Evolutionary conservation across 30 jellyfish, hydroid and myxozoan genomes (phyloP).

Genomic region (Phacellophora camtschatica): DNA sequence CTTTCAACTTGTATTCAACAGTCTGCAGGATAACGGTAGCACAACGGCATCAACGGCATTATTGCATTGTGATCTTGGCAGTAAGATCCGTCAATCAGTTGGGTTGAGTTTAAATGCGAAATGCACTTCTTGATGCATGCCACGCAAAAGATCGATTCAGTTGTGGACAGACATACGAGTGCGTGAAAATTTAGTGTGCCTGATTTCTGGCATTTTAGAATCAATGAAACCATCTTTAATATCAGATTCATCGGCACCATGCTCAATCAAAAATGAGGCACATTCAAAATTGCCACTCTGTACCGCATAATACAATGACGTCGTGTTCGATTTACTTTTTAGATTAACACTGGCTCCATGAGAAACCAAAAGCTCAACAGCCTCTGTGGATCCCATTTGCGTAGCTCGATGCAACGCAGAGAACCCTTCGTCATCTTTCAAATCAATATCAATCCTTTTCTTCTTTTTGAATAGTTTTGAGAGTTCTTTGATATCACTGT

Average conservation of each 20-base stretch:
- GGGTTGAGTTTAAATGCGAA: too few relatives aligned
- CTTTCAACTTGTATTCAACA: too few relatives aligned
- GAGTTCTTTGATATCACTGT: slow-evolving; percentile 48
- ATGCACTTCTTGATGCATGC: too few relatives aligned
- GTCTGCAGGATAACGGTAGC: too few relatives aligned
- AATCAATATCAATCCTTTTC: slow-evolving; percentile 45
- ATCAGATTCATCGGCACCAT: slow-evolving; percentile 81
- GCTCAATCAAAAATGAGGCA: slow-evolving; percentile 76
- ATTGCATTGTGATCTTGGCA: too few relatives aligned
- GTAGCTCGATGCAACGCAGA: slow-evolving; percentile 89
- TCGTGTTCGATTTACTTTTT: slow-evolving; percentile 37
- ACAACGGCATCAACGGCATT: too few relatives aligned
- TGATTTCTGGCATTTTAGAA: slow-evolving; percentile 25
- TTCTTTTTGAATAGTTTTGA: slow-evolving; percentile 46
- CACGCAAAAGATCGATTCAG: too few relatives aligned
- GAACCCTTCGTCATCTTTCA: slow-evolving; percentile 73
- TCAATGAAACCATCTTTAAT: slow-evolving; percentile 81
- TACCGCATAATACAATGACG: slow-evolving; percentile 91
- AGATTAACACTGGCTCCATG: slow-evolving; percentile 86
- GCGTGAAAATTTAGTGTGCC: slow-evolving; percentile 14
- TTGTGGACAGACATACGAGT: slow-evolving; percentile 65
- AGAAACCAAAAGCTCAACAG: slow-evolving; percentile 67
- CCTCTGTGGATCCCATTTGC: slow-evolving; percentile 71
- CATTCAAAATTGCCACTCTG: slow-evolving; percentile 88
- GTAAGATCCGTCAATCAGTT: too few relatives aligned